phyloP scores from a whole-genome alignment of 2,797 vertebrate species.

The Serranus cabrilla region DNA sequence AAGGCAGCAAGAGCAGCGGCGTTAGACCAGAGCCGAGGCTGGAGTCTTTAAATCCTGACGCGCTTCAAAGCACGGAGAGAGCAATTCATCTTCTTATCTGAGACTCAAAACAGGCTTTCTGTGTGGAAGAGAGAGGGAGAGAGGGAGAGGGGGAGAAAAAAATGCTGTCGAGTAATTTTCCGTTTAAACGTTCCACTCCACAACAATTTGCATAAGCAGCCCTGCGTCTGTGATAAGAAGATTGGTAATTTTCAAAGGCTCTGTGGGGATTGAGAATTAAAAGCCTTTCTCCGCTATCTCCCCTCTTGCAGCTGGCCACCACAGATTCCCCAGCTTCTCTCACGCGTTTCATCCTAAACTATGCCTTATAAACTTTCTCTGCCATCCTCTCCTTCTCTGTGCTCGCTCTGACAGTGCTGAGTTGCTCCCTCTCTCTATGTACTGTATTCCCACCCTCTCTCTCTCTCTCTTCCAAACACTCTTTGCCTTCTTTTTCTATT shows the following conservation, averaged over 20 bases:
- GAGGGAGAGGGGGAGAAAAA: conserved; percentile 67
- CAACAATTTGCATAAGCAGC: conserved; percentile 95
- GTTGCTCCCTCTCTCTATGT: conserved; percentile 46
- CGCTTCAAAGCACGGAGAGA: conserved; percentile 88
- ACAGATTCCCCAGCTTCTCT: conserved; percentile 88
- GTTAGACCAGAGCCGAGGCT: conserved; percentile 85
- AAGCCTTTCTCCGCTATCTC: conserved; percentile 92
- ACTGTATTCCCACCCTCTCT: conserved; percentile 42
- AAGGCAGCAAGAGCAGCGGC: conserved; percentile 84
- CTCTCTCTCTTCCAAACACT: conserved; percentile 17
- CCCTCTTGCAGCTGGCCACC: conserved; percentile 90
- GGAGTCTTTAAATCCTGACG: conserved; percentile 90
- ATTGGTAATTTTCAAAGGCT: conserved; percentile 95
- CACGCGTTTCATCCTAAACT: conserved; percentile 86
- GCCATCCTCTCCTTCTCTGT: conserved; percentile 63
- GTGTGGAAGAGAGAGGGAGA: conserved; percentile 82
- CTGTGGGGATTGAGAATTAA: conserved; percentile 92
- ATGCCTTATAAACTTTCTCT: conserved; percentile 87
- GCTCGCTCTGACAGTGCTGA: conserved; percentile 61
- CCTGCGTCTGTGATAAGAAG: conserved; percentile 94
- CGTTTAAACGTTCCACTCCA: conserved; percentile 94
- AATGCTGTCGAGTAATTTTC: conserved; percentile 93
- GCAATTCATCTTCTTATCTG: conserved; percentile 92
- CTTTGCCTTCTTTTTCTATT: conserved; percentile 22
- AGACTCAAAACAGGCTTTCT: conserved; percentile 90